Evolutionary conservation across 2,113 vertebrate species (phyloP).

Genomic region (Butorides virescens): DNA sequence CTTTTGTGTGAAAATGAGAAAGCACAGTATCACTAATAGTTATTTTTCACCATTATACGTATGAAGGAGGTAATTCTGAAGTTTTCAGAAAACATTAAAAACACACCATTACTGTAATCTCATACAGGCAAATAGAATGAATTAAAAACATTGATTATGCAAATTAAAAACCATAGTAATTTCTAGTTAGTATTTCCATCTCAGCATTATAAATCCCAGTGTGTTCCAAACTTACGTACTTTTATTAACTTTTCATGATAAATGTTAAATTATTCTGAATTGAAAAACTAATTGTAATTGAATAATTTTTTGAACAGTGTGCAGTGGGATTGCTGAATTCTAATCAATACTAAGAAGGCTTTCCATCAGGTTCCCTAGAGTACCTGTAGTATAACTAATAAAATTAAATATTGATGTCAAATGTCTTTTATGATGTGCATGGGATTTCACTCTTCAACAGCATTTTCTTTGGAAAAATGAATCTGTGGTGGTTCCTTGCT

Average conservation of each 20-base stretch:
- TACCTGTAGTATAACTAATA: slow-evolving; percentile 69
- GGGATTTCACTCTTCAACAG: background rate
- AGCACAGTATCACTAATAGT: background rate
- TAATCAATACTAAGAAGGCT: slow-evolving; percentile 59
- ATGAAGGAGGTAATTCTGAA: background rate
- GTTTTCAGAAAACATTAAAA: background rate
- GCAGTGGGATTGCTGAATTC: slow-evolving; percentile 44
- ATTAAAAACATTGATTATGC: background rate
- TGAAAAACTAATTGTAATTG: slow-evolving; percentile 62
- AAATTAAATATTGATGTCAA: slow-evolving; percentile 72
- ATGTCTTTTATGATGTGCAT: slow-evolving; percentile 50
- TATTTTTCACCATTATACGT: background rate
- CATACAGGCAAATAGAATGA: background rate
- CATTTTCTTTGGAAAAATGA: slow-evolving; percentile 31
- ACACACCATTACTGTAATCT: background rate
- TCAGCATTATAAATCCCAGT: background rate
- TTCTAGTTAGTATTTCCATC: background rate
- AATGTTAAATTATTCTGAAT: slow-evolving; percentile 51
- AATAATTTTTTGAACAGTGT: slow-evolving; percentile 52
- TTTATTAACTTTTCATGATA: slow-evolving; percentile 42
- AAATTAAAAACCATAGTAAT: background rate
- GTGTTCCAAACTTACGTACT: background rate
- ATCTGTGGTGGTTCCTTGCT: background rate
- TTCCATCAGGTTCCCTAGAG: slow-evolving; percentile 46
- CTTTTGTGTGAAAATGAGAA: background rate